Conservation (phyloP, 1,140 invertebrate genomes). For the Wiebesia pumilae region DNA sequence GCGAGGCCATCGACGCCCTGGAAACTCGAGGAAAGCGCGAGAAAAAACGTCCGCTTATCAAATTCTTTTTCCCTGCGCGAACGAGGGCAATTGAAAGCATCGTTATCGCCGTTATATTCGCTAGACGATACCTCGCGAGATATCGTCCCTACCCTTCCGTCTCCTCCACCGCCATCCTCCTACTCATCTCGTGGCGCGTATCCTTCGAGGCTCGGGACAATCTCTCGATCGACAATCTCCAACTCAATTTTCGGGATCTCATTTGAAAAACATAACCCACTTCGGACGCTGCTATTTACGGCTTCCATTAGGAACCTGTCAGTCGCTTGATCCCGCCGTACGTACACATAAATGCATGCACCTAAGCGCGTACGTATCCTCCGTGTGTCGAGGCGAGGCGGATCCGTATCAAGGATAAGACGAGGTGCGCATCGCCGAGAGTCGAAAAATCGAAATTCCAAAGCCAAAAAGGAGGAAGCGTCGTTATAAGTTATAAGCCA, state of each 20-base stretch:
- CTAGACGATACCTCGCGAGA: constrained; percentile 4
- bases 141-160: not conserved
- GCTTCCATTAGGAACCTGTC: constrained; percentile 75
- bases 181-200: not conserved
- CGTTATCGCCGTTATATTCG: constrained; percentile 43
- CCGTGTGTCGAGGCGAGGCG: not conserved
- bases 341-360: not conserved
- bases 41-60: constrained; percentile 1
- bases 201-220: constrained; percentile 43
- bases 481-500: not conserved
- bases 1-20: not conserved
- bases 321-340: constrained; percentile 69
- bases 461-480: not conserved
- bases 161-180: not conserved
- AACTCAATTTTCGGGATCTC: constrained; percentile 74
- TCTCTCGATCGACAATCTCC: constrained; percentile 60
- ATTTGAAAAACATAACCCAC: constrained; percentile 75
- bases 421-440: not conserved
- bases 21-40: constrained; percentile 29
- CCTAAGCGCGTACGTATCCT: not conserved
- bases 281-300: constrained; percentile 72
- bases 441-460: constrained; percentile 5
- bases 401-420: constrained; percentile 7
- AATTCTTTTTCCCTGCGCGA: not conserved
- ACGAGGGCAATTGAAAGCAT: constrained; percentile 34